Conservation (phyloP, 2,797 vertebrate species). For the Varecia variegata region DNA sequence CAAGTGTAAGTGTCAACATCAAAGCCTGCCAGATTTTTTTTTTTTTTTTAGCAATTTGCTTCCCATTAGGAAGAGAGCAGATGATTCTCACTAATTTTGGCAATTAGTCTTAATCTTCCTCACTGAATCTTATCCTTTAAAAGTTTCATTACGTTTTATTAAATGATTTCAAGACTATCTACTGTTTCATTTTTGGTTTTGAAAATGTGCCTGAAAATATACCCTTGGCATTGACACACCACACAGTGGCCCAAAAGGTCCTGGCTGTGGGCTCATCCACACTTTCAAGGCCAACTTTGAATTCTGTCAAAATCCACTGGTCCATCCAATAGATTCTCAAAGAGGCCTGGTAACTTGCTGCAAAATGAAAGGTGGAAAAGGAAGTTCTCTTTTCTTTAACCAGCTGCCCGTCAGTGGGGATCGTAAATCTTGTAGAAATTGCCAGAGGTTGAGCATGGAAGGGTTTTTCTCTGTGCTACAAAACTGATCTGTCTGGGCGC, state of each 20-base stretch:
- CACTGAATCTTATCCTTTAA: neutral
- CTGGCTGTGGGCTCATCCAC: neutral
- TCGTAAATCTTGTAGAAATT: constrained; percentile 45
- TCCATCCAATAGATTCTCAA: neutral
- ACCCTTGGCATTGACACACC: neutral
- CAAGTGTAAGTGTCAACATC: neutral
- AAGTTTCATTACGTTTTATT: constrained; percentile 43
- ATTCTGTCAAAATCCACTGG: neutral
- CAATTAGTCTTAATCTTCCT: constrained; percentile 44
- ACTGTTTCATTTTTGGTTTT: neutral
- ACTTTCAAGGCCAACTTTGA: neutral
- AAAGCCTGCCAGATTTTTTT: neutral
- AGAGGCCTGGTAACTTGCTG: neutral
- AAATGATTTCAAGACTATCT: neutral
- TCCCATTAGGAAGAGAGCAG: neutral
- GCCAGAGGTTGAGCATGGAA: constrained; percentile 62
- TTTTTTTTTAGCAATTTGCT: neutral
- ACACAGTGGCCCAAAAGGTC: neutral
- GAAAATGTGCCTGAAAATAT: neutral
- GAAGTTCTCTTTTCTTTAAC: neutral
- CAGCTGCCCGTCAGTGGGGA: neutral
- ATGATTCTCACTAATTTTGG: constrained; percentile 29
- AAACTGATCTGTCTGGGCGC: constrained; percentile 78
- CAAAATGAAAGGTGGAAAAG: neutral
- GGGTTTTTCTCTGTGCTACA: constrained; percentile 56